Evolutionary conservation across 2,888 invertebrate genomes (phyloP).

Genomic region (Xanthorhoe spadicearia): DNA sequence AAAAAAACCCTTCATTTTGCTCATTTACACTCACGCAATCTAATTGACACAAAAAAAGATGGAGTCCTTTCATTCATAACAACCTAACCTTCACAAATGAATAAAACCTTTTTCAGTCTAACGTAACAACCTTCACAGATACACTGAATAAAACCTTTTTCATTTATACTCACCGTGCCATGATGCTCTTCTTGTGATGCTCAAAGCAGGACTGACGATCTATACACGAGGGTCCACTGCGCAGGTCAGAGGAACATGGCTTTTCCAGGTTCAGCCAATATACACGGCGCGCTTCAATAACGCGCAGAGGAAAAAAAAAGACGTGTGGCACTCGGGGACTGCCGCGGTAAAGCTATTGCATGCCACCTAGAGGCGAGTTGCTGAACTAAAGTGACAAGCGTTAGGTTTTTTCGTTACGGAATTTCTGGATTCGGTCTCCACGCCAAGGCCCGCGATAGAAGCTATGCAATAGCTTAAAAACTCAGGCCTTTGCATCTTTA

Average conservation of each 20-base stretch:
- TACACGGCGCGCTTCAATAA: background rate
- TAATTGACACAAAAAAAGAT: background rate
- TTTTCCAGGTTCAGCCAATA: background rate
- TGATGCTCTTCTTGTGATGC: slow-evolving; percentile 42
- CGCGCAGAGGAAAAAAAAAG: too few species aligned
- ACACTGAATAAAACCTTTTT: background rate
- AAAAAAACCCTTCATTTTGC: background rate
- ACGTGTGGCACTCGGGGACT: too few species aligned
- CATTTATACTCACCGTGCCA: slow-evolving; percentile 57
- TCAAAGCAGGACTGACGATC: slow-evolving; percentile 59
- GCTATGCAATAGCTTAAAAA: too few species aligned
- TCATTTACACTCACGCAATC: background rate
- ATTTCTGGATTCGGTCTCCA: too few species aligned
- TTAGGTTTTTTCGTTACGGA: too few species aligned
- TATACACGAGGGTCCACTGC: slow-evolving; percentile 60
- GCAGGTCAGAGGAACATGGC: slow-evolving; percentile 51
- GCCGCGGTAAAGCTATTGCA: too few species aligned
- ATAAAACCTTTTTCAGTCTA: background rate
- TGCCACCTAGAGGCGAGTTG: too few species aligned
- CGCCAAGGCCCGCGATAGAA: too few species aligned
- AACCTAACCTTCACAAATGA: background rate
- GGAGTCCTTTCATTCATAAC: background rate
- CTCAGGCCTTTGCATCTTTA: too few species aligned
- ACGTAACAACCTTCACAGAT: background rate
- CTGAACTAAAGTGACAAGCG: too few species aligned